These are phyloP conservation scores for Chymomyza costata DNA, from an alignment of 1,140 invertebrate genomes.

Conservation along the genomic window DNA sequence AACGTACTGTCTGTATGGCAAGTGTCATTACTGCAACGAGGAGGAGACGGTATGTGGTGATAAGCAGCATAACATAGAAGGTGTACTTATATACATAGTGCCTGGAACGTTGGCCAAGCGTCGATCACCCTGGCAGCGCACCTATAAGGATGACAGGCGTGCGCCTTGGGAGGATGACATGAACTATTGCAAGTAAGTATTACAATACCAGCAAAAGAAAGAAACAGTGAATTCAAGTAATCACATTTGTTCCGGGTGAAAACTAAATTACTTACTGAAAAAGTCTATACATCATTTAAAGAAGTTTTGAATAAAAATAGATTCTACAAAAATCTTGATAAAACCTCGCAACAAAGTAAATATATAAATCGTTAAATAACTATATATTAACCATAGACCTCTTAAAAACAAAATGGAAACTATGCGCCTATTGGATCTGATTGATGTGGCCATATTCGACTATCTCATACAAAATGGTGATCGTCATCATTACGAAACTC, in stretches of 20 bases:
- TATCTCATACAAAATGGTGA: constrained; percentile 97
- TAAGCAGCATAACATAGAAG: constrained; percentile 83
- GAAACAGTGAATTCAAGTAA: too few species aligned
- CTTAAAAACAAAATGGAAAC: constrained; percentile 77
- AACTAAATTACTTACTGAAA: too few species aligned
- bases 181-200: constrained; percentile 84
- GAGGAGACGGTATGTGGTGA: constrained; percentile 89
- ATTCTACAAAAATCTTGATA: background rate
- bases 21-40: constrained; percentile 90
- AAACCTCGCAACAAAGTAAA: background rate
- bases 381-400: constrained; percentile 62
- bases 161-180: constrained; percentile 89
- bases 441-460: constrained; percentile 93
- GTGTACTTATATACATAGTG: constrained; percentile 89
- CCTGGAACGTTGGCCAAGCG: constrained; percentile 82
- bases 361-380: constrained; percentile 1
- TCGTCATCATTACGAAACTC: constrained; percentile 92
- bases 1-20: constrained; percentile 88
- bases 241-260: too few species aligned
- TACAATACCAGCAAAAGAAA: constrained; percentile 7
- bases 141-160: constrained; percentile 84
- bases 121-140: constrained; percentile 91
- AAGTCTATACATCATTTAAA: constrained; percentile 1
- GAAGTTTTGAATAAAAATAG: background rate
- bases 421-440: constrained; percentile 86